These are phyloP conservation scores for Theretra japonica DNA, from an alignment of 2,888 invertebrate species.

Conservation along the genomic window DNA sequence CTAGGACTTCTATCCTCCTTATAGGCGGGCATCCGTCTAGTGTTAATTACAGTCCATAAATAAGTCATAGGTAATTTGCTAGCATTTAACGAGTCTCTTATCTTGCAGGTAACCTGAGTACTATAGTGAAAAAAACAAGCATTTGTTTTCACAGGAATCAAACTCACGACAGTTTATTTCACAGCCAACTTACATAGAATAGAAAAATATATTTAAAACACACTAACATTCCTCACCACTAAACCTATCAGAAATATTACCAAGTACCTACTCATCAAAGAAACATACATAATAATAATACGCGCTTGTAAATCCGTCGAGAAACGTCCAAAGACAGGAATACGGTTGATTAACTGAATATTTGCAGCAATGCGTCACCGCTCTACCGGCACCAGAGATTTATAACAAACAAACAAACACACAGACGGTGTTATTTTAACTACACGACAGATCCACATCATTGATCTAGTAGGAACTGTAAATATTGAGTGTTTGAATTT, in stretches of 20 bases:
- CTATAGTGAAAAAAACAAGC: too few relatives aligned
- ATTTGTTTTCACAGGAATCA: too few relatives aligned
- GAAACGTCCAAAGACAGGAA: conserved; percentile 15
- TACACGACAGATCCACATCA: conserved; percentile 31
- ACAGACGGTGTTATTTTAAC: conserved; percentile 54
- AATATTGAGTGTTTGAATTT: too few relatives aligned
- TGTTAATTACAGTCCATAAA: too few relatives aligned
- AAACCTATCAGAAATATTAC: not conserved
- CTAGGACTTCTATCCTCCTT: too few relatives aligned
- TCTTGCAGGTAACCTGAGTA: too few relatives aligned
- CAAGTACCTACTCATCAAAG: not conserved
- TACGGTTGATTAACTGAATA: conserved; percentile 47
- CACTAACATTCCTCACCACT: not conserved
- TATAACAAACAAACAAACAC: conserved; percentile 49
- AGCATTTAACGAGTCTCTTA: too few relatives aligned
- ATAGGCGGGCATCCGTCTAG: too few relatives aligned
- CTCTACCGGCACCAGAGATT: conserved; percentile 67
- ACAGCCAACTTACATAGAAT: too few relatives aligned
- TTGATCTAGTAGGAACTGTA: too few relatives aligned
- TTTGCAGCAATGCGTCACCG: conserved; percentile 48
- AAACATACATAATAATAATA: not conserved
- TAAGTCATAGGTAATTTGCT: too few relatives aligned
- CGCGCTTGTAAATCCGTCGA: conserved; percentile 2
- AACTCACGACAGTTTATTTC: not conserved
- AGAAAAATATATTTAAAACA: too few relatives aligned